Evolutionary conservation across 2,797 vertebrate genomes (phyloP), one percentile per base, ranked within the genome.

Genomic region (Chelmon rostratus): DNA sequence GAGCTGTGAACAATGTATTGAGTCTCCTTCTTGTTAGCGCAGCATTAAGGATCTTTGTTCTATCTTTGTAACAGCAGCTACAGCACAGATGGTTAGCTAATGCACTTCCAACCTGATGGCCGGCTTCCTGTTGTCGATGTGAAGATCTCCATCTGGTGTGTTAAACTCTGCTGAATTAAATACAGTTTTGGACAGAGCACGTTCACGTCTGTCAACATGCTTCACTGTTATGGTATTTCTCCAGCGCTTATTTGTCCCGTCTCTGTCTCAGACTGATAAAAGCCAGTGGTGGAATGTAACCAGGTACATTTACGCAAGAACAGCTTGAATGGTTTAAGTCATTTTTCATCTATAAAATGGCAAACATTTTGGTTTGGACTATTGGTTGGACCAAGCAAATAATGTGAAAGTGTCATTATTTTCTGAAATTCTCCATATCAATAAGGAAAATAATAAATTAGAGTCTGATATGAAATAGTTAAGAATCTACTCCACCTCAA

Each of bases 101-200:
- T 38, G 46, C 52, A 23, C 54, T 73, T 65, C 56, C n/a, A 63
- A 64, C 53, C 49, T 66, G 54, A 66, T 68, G 49, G 68, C 73
- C 52, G 15, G 25, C 33, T 74, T 61, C 69, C 38, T 18, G 42
- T 63, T 77, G 54, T 64, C 49, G 57, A 74, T 58, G 56, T 53
- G 37, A 80, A 7, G 52, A 64, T 66, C 40, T 81, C 77, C 81
- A 80, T 28, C 76, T 82, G 84, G 21, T 46, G 18, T 42, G 44
- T 42, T 42, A 40, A 9, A 42, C 40, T n/a, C n/a, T 42, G 40
- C 28, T 31, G 61, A 12, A 16, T 65, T 25, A 42, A 54, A 58
- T n/a, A n/a, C 46, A 3, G 23, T 50, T 52, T 81, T 47, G 40
- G 37, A 57, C 28, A 31, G 10, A 40, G 46, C 15, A n/a, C 40